Conservation (phyloP, 2,797 vertebrate species). For the Oryzias sinensis region DNA sequence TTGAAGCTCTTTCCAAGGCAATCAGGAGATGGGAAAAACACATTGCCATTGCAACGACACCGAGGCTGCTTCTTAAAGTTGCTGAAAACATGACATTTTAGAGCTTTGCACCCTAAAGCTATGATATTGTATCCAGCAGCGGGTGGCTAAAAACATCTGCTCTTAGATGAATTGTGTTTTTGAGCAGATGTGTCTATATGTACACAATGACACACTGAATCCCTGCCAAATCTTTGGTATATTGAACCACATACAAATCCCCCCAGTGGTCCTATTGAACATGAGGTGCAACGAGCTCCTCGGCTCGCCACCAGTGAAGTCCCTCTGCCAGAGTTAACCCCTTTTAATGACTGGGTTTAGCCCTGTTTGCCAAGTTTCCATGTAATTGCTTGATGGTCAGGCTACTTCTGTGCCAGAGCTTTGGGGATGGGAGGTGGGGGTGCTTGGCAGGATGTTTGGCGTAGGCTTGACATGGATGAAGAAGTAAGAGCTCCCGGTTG, state of each 20-base stretch:
- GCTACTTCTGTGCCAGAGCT: constrained; percentile 60
- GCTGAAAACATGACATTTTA: constrained; percentile 58
- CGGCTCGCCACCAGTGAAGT: constrained; percentile 49
- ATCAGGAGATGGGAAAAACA: background rate
- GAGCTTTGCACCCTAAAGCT: constrained; percentile 44
- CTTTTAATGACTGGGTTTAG: constrained; percentile 72
- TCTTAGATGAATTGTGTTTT: constrained; percentile 38
- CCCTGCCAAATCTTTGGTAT: constrained; percentile 60
- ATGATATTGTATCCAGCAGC: constrained; percentile 58
- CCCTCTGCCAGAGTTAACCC: constrained; percentile 69
- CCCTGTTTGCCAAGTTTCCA: constrained; percentile 70
- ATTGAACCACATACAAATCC: constrained; percentile 29
- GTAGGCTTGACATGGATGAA: constrained; percentile 55
- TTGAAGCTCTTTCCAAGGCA: constrained; percentile 24
- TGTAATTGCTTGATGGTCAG: constrained; percentile 78
- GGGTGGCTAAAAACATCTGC: constrained; percentile 68
- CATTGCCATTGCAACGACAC: constrained; percentile 25
- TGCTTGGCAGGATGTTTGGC: constrained; percentile 50
- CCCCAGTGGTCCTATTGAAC: constrained; percentile 46
- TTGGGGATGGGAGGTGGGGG: constrained; percentile 19
- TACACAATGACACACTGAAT: constrained; percentile 50
- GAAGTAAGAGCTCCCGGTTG: constrained; percentile 54
- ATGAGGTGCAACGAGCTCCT: constrained; percentile 32
- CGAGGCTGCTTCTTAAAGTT: constrained; percentile 10
- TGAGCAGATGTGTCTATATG: constrained; percentile 55